Evolutionary conservation across 2,797 vertebrate genomes (phyloP), one percentile per base, ranked within the genome.

Genomic region (Pteronotus mesoamericanus): DNA sequence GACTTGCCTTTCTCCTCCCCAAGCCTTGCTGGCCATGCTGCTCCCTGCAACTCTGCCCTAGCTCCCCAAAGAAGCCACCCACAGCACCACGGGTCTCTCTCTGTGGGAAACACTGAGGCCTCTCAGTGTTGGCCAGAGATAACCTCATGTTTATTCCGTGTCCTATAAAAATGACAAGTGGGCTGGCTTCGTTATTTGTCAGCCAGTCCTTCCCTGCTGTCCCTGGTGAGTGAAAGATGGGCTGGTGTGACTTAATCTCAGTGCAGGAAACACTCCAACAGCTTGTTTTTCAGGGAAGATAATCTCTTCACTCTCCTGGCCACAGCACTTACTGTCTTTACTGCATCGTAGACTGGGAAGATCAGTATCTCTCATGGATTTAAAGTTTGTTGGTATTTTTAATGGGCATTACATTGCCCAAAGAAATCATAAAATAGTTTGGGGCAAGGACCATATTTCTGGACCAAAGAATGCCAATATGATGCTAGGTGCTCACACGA

Each of bases 311-410:
- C 8, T n/a, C 34, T 64, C 74, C 44, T 37, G 11, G 2, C 46
- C 51, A 55, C 0, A 22, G 22, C 24, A 55, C 16, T 32, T 10
- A n/a, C 1, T 4, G 48, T 64, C 42, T 48, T 66, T 7, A 0
- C 26, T 18, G 37, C 68, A 22, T 6, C 6, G 8, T 7, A 34
- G 75, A 42, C 59, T 82, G 71, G 39, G 34, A 78, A 74, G 66
- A 66, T 16, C n/a, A 46, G 39, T 18, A 57, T 15, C 80, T 75
- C 24, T n/a, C 26, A 16, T 0, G 8, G 74, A 19, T 39, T 64
- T 48, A n/a, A 44, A 24, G 29, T 22, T 46, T 51, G 37, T 16
- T 42, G 26, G 34, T 18, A 44, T 85, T 80, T 95, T 83, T 83
- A 77, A 74, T 39, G n/a, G 0, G 12, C 7, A 3, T 48, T 39